Conservation (phyloP, 2,113 vertebrate genomes). For the Callopanchax toddi region DNA sequence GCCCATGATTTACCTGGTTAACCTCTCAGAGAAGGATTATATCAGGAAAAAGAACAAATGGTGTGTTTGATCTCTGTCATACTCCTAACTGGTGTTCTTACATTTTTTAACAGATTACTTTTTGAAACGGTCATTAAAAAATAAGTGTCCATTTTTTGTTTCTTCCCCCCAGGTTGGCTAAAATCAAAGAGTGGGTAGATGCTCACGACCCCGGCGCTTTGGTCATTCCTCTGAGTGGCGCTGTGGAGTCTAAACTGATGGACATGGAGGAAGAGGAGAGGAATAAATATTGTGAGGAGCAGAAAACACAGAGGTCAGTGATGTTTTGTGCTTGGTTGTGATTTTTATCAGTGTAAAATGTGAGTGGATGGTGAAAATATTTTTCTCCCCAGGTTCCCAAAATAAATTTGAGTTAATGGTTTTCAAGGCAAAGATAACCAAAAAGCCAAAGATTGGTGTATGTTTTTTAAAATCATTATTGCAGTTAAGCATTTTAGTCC, state of each 20-base stretch:
- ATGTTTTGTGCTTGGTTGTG: background rate
- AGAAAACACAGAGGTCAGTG: conserved; percentile 96
- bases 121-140: background rate
- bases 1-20: conserved; percentile 98
- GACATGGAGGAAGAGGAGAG: conserved; percentile 96
- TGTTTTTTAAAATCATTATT: background rate
- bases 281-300: conserved; percentile 94
- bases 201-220: conserved; percentile 93
- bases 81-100: no score
- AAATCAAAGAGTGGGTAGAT: conserved; percentile 99
- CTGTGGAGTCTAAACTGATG: conserved; percentile 92
- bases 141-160: conserved; percentile 39
- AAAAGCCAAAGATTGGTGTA: background rate
- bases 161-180: conserved; percentile 91
- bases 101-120: background rate
- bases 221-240: conserved; percentile 97
- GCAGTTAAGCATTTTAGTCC: no score
- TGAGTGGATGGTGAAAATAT: no score
- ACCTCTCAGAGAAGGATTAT: conserved; percentile 97
- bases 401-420: no score
- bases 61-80: conserved; percentile 72
- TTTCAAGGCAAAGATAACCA: background rate
- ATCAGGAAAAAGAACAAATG: conserved; percentile 99
- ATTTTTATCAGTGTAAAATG: no score
- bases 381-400: no score